These are phyloP conservation scores for Argyresthia goedartella DNA, from an alignment of 2,888 invertebrate genomes.

Conservation along the genomic window DNA sequence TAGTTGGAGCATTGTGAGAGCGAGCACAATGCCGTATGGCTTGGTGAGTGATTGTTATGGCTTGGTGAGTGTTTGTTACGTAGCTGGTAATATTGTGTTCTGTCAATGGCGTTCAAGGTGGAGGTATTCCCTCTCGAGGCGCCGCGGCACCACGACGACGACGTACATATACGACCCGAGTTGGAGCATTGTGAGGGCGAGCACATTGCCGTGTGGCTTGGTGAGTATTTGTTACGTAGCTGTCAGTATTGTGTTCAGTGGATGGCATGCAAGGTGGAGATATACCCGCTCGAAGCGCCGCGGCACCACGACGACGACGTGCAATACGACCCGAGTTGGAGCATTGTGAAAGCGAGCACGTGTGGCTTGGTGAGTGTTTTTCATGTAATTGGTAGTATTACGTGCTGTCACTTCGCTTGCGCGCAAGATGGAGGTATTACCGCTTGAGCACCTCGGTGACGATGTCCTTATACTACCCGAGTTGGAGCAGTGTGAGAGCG, in stretches of 20 bases:
- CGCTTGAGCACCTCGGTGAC: conserved; percentile 87
- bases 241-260: conserved; percentile 65
- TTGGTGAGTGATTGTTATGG: conserved; percentile 73
- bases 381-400: neutral
- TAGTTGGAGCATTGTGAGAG: conserved; percentile 97
- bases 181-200: conserved; percentile 96
- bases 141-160: conserved; percentile 84
- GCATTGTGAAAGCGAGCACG: conserved; percentile 95
- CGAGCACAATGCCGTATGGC: conserved; percentile 93
- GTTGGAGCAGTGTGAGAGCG: conserved; percentile 96
- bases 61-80: too few species aligned
- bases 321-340: conserved; percentile 95
- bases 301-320: conserved; percentile 90
- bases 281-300: conserved; percentile 89
- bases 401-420: too few species aligned
- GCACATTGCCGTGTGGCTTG: conserved; percentile 95
- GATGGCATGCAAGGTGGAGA: conserved; percentile 84
- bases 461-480: conserved; percentile 96
- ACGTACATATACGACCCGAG: conserved; percentile 94
- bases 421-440: conserved; percentile 87
- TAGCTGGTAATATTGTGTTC: too few species aligned
- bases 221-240: conserved; percentile 58
- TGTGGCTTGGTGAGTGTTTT: conserved; percentile 88
- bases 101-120: conserved; percentile 81
- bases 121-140: conserved; percentile 90